Conservation (phyloP, 2,113 vertebrate genomes). For the Poeciliopsis occidentalis region DNA sequence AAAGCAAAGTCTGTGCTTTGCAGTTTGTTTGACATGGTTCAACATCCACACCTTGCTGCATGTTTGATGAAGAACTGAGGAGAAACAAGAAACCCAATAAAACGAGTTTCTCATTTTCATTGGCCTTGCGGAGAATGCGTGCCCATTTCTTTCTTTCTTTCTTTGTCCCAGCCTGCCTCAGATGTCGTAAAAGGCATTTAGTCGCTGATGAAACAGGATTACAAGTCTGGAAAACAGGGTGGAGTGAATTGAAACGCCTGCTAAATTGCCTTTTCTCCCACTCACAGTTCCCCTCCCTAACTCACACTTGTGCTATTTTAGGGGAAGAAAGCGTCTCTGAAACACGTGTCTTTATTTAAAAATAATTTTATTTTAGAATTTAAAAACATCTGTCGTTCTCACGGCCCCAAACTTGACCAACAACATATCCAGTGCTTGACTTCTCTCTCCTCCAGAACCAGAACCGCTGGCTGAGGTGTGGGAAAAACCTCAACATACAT, state of each 20-base stretch:
- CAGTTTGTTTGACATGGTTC: neutral
- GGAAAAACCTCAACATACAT: neutral
- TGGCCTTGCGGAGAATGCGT: neutral
- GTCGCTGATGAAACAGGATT: slow-evolving; percentile 64
- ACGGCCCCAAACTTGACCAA: neutral
- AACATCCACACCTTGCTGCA: neutral
- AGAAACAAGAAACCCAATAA: neutral
- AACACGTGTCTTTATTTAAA: slow-evolving; percentile 14
- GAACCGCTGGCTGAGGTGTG: neutral
- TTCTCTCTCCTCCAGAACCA: neutral
- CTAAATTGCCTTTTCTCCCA: slow-evolving; percentile 58
- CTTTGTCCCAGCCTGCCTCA: slow-evolving; percentile 21
- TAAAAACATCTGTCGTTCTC: neutral
- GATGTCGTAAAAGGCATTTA: slow-evolving; percentile 44
- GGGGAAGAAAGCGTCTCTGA: slow-evolving; percentile 2
- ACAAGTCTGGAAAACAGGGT: slow-evolving; percentile 65
- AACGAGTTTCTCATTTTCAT: neutral
- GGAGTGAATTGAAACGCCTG: slow-evolving; percentile 45
- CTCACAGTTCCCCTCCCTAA: neutral
- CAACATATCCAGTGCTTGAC: slow-evolving; percentile 56
- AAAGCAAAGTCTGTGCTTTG: slow-evolving; percentile 1
- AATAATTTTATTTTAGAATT: slow-evolving; percentile 52
- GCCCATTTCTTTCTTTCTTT: neutral
- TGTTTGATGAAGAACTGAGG: neutral
- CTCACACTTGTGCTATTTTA: neutral